Evolutionary conservation across 2,888 invertebrate species (phyloP).

Genomic region (Idaea straminata): DNA sequence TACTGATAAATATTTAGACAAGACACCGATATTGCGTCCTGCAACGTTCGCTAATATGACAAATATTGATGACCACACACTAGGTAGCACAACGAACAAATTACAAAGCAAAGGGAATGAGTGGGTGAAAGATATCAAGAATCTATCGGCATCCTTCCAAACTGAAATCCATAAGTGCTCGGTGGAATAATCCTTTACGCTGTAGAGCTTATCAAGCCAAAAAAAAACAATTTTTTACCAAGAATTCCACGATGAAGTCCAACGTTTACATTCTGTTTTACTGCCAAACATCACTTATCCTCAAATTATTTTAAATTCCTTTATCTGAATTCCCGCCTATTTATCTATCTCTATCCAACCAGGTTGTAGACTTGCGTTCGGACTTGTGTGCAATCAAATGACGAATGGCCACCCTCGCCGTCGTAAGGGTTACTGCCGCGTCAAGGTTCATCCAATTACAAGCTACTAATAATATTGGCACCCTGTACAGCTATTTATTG

Average conservation of each 20-base stretch:
- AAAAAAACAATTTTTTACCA: conserved; percentile 27
- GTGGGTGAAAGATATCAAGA: too few species aligned
- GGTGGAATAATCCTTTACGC: too few species aligned
- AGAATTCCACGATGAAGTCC: conserved; percentile 63
- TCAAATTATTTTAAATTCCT: not conserved
- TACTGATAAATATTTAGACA: not conserved
- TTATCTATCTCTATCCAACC: not conserved
- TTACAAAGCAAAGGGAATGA: too few species aligned
- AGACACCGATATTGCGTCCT: conserved; percentile 1
- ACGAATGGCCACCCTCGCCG: conserved; percentile 49
- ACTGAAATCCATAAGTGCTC: too few species aligned
- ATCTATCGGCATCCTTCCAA: too few species aligned
- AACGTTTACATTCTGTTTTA: conserved; percentile 79
- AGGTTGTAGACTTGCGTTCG: conserved; percentile 38
- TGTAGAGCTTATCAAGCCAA: not conserved
- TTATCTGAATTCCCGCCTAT: conserved; percentile 22
- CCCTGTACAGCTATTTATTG: conserved; percentile 36
- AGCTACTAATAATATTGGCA: conserved; percentile 52
- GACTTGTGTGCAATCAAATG: conserved; percentile 56
- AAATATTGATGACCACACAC: not conserved
- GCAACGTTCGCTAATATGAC: not conserved
- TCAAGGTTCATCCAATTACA: conserved; percentile 78
- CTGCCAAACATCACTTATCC: conserved; percentile 79
- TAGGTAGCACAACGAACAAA: conserved; percentile 12
- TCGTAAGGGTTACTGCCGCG: conserved; percentile 66